Conservation (phyloP, 37 sponge, comb jelly and placozoan species). For the Bolinopsis microptera region DNA sequence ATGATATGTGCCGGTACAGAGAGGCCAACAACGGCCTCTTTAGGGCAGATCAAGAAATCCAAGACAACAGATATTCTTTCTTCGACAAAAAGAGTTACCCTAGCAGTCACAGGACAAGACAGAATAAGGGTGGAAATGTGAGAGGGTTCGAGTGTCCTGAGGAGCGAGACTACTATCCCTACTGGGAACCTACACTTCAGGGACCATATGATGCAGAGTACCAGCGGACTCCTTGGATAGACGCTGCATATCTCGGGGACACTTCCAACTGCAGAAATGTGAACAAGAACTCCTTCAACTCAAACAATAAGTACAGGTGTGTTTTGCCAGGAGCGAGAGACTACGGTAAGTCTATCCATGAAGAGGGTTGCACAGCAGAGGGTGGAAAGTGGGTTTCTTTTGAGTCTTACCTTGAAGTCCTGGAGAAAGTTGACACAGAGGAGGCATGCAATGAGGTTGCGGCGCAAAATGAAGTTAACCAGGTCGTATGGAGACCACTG, state of each 20-base stretch:
- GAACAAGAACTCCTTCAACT: conserved; percentile 36
- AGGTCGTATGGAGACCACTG: not conserved
- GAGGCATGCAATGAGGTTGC: not conserved
- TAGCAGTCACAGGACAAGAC: not conserved
- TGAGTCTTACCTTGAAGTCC: not conserved
- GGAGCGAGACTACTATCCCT: conserved; percentile 52
- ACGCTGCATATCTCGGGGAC: conserved; percentile 23
- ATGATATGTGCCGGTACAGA: conserved; percentile 25
- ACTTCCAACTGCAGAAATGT: not conserved
- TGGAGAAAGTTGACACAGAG: not conserved
- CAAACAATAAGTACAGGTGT: conserved; percentile 25
- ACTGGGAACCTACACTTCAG: conserved; percentile 3
- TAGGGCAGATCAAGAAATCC: not conserved
- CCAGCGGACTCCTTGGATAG: conserved; percentile 39
- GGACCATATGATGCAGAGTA: not conserved
- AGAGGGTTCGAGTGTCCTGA: conserved; percentile 43
- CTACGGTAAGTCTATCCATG: not conserved
- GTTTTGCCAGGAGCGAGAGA: not conserved
- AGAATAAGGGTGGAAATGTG: not conserved
- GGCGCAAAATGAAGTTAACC: not conserved
- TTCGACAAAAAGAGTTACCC: not conserved
- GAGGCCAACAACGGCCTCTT: not conserved
- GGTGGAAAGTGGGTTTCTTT: conserved; percentile 54
- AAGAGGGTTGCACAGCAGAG: not conserved
- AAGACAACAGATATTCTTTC: not conserved